Evolutionary conservation across 2,113 vertebrate species (phyloP).

Genomic region (Cheirogaleus medius): DNA sequence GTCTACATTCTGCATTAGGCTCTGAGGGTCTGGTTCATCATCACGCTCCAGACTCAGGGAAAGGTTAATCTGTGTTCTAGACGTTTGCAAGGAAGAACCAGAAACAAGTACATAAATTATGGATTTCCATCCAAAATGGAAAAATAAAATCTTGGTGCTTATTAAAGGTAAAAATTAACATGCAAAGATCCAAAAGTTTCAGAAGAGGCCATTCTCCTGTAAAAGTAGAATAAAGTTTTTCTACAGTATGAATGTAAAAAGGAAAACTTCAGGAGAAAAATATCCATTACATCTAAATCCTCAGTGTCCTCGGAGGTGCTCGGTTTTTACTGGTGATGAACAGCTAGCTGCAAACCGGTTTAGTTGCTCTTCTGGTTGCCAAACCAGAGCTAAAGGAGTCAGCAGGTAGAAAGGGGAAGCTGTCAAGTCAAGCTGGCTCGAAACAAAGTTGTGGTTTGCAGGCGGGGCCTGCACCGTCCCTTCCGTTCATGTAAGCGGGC

Average conservation of each 20-base stretch:
- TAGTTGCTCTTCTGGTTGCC: conserved; percentile 60
- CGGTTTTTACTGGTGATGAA: not conserved
- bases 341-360: conserved; percentile 50
- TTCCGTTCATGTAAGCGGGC: conserved; percentile 57
- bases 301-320: not conserved
- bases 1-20: not conserved
- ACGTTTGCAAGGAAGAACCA: not conserved
- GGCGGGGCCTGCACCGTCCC: conserved; percentile 54
- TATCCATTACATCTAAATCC: conserved; percentile 20
- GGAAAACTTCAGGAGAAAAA: conserved; percentile 5
- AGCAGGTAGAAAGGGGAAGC: conserved; percentile 72
- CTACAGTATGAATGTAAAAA: conserved; percentile 4
- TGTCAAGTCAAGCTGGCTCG: conserved; percentile 55
- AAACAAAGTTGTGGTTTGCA: conserved; percentile 72
- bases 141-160: conserved; percentile 31
- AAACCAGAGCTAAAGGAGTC: conserved; percentile 63
- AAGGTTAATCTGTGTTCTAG: not conserved
- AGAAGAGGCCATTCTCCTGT: not conserved
- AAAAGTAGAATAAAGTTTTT: not conserved
- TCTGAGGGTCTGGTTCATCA: not conserved
- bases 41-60: not conserved
- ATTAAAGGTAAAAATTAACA: conserved; percentile 23
- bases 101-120: not conserved
- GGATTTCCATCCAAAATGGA: conserved; percentile 27
- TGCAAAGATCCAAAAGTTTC: conserved; percentile 7